These are phyloP conservation scores for Brachyhypopomus occidentalis DNA, from an alignment of 2,113 vertebrate genomes.

Conservation along the genomic window DNA sequence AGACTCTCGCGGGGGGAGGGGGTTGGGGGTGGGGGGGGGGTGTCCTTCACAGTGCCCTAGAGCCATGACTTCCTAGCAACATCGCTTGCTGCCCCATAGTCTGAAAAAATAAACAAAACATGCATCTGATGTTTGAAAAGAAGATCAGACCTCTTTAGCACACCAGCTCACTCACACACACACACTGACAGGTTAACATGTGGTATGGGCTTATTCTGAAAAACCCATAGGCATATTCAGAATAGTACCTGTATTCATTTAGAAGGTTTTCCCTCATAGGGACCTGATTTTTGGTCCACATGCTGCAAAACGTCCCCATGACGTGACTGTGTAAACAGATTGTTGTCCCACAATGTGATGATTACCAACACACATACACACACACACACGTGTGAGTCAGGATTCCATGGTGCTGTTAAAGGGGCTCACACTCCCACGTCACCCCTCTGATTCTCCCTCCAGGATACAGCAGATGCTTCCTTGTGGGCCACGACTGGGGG, in stretches of 20 bases:
- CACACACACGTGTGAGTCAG: neutral
- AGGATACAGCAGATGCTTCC: constrained; percentile 96
- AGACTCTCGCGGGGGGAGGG: too few relatives aligned
- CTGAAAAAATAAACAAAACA: neutral
- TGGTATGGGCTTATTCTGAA: too few relatives aligned
- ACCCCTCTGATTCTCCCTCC: constrained; percentile 50
- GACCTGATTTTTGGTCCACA: too few relatives aligned
- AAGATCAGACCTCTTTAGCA: neutral
- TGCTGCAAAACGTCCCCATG: too few relatives aligned
- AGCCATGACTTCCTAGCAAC: neutral
- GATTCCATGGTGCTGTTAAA: neutral
- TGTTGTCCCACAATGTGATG: too few relatives aligned
- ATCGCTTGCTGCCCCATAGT: neutral
- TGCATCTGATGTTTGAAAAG: constrained; percentile 13
- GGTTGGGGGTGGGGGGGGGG: too few relatives aligned
- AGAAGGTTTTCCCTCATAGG: too few relatives aligned
- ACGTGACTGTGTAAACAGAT: too few relatives aligned
- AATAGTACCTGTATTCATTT: too few relatives aligned
- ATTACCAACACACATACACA: neutral
- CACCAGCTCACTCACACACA: neutral
- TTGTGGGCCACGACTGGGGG: constrained; percentile 97
- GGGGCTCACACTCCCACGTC: neutral
- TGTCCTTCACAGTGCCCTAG: neutral
- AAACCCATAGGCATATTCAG: too few relatives aligned
- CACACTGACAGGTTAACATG: too few relatives aligned